These are phyloP conservation scores for Mythimna pallens DNA, from an alignment of 2,888 invertebrate genomes.

Conservation along the genomic window DNA sequence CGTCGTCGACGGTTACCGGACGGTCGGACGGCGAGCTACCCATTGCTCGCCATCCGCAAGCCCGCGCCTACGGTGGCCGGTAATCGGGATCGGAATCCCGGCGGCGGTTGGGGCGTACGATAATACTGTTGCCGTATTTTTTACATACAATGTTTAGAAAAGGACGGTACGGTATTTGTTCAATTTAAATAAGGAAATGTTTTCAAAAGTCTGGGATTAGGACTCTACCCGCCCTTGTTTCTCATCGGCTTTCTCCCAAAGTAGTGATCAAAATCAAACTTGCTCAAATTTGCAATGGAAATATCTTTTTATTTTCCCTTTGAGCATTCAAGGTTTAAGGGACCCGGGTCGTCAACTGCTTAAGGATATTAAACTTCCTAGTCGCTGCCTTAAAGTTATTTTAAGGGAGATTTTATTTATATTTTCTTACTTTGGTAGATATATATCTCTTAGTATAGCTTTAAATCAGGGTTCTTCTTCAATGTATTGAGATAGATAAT, in stretches of 20 bases:
- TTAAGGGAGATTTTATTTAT: slow-evolving; percentile 58
- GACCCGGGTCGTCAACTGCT: slow-evolving; percentile 77
- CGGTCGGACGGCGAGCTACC: too few species aligned
- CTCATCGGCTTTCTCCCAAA: slow-evolving; percentile 72
- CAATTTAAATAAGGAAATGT: slow-evolving; percentile 51
- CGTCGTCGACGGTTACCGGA: too few species aligned
- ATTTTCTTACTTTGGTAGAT: slow-evolving; percentile 30
- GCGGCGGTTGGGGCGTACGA: not conserved
- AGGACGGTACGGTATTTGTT: slow-evolving; percentile 27
- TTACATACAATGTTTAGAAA: slow-evolving; percentile 30
- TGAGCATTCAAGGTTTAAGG: slow-evolving; percentile 79
- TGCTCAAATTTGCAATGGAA: slow-evolving; percentile 81
- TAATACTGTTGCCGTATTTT: slow-evolving; percentile 19
- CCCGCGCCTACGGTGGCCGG: too few species aligned
- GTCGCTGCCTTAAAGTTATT: slow-evolving; percentile 66
- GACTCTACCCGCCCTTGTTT: slow-evolving; percentile 69
- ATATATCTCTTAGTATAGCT: slow-evolving; percentile 11
- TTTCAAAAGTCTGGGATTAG: slow-evolving; percentile 53
- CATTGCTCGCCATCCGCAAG: too few species aligned
- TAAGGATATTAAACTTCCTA: slow-evolving; percentile 79
- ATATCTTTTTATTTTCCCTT: slow-evolving; percentile 85
- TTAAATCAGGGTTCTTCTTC: not conserved
- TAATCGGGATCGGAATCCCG: too few species aligned
- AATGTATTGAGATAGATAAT: not conserved
- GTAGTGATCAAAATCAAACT: slow-evolving; percentile 83